Percentiles rank a stretch among this genome's conserved stretches.
Evolutionary conservation across 2,797 vertebrate genomes (phyloP).

Genomic region (Myripristis murdjan): DNA sequence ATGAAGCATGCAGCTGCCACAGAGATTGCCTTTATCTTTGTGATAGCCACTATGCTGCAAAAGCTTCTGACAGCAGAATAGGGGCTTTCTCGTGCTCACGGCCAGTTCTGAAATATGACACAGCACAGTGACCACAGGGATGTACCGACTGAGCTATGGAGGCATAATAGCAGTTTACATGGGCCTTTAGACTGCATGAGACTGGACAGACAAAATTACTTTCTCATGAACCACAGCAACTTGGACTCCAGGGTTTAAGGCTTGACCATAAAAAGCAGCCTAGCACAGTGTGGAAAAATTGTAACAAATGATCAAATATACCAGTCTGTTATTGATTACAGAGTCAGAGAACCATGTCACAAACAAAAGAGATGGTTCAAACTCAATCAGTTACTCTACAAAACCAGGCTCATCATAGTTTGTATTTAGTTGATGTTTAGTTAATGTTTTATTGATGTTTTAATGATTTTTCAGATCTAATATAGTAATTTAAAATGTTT

Average conservation of each 20-base stretch:
- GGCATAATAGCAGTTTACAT: not conserved
- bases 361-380: not conserved
- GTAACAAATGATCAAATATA: no score
- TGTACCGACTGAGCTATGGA: not conserved
- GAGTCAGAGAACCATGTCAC: not conserved
- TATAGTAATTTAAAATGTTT: no score
- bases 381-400: no score
- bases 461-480: no score
- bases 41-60: not conserved
- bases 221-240: not conserved
- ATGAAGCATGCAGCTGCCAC: not conserved
- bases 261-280: not conserved
- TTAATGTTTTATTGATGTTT: no score
- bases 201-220: not conserved
- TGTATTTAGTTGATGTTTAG: no score
- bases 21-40: slow-evolving; percentile 3
- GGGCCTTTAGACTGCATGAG: not conserved
- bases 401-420: no score
- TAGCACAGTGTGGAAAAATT: no score
- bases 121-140: not conserved
- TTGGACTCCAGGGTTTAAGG: not conserved
- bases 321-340: no score
- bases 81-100: not conserved
- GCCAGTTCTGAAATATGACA: not conserved
- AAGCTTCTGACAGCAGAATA: slow-evolving; percentile 5